Evolutionary conservation across 2,113 vertebrate species (phyloP).

Genomic region (Paradisaea rubra): DNA sequence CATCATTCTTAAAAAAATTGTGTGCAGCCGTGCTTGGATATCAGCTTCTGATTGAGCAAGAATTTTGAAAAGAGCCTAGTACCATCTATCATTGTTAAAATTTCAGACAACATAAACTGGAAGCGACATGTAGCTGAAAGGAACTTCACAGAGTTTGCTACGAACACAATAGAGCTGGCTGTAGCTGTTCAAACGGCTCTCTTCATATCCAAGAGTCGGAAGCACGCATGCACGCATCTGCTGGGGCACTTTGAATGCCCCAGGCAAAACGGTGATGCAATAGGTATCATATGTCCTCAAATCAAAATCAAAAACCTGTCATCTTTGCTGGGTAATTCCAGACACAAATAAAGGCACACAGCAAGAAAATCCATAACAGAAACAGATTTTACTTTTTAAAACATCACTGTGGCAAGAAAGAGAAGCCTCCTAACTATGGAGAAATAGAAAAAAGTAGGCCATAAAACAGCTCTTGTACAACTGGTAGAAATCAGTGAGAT

Average conservation of each 20-base stretch:
- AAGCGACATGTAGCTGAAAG: slow-evolving; percentile 63
- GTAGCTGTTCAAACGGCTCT: slow-evolving; percentile 20
- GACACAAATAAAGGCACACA: background rate
- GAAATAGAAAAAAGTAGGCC: background rate
- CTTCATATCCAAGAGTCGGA: background rate
- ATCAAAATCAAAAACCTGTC: background rate
- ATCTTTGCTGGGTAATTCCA: background rate
- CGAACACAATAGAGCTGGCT: slow-evolving; percentile 31
- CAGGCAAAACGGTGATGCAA: background rate
- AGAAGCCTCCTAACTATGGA: background rate
- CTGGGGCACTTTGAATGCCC: background rate
- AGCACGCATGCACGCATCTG: background rate
- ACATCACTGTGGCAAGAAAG: background rate
- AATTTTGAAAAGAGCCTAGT: slow-evolving; percentile 5
- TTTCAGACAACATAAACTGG: background rate
- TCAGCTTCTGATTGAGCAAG: background rate
- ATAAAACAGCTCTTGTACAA: background rate
- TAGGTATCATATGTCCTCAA: background rate
- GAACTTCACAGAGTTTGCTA: slow-evolving; percentile 23
- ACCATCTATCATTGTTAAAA: slow-evolving; percentile 9
- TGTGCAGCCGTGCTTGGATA: background rate
- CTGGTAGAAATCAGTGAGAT: background rate
- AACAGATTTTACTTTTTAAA: background rate
- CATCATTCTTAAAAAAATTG: background rate
- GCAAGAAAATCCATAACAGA: background rate